Conservation (phyloP, 2,797 vertebrate species). For the Geotrypetes seraphini region DNA sequence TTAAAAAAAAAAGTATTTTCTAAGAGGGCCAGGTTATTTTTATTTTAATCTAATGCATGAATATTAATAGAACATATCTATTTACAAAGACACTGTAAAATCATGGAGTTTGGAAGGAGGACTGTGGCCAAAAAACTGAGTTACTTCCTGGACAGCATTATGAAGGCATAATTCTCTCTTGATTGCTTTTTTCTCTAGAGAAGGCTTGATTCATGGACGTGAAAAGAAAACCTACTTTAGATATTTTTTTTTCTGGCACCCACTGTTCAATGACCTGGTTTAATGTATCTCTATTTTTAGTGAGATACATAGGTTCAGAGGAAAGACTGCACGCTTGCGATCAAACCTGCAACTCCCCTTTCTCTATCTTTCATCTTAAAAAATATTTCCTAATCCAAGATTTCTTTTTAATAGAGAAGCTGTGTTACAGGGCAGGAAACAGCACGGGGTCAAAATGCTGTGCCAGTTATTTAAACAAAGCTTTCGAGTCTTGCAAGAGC, state of each 20-base stretch:
- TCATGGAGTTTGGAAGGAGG: too few relatives aligned
- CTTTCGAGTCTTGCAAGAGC: slow-evolving; percentile 22
- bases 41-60: too few relatives aligned
- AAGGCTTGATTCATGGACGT: too few relatives aligned
- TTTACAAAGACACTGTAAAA: too few relatives aligned
- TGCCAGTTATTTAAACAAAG: slow-evolving; percentile 22
- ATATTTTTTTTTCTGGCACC: slow-evolving; percentile 10
- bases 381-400: slow-evolving; percentile 32
- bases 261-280: slow-evolving; percentile 32
- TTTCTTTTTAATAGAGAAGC: slow-evolving; percentile 37
- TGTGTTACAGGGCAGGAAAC: slow-evolving; percentile 18
- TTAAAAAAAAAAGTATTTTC: too few relatives aligned
- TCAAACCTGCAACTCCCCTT: slow-evolving; percentile 36
- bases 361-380: slow-evolving; percentile 29
- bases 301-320: slow-evolving; percentile 31
- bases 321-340: slow-evolving; percentile 28
- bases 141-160: too few relatives aligned
- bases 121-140: too few relatives aligned
- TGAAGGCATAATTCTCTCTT: too few relatives aligned
- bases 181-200: too few relatives aligned
- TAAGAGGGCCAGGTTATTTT: too few relatives aligned
- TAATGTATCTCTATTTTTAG: slow-evolving; percentile 4
- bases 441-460: slow-evolving; percentile 28
- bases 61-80: too few relatives aligned
- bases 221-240: slow-evolving; percentile 14